Evolutionary conservation across 2,113 vertebrate species (phyloP).

Genomic region (Recurvirostra avosetta): DNA sequence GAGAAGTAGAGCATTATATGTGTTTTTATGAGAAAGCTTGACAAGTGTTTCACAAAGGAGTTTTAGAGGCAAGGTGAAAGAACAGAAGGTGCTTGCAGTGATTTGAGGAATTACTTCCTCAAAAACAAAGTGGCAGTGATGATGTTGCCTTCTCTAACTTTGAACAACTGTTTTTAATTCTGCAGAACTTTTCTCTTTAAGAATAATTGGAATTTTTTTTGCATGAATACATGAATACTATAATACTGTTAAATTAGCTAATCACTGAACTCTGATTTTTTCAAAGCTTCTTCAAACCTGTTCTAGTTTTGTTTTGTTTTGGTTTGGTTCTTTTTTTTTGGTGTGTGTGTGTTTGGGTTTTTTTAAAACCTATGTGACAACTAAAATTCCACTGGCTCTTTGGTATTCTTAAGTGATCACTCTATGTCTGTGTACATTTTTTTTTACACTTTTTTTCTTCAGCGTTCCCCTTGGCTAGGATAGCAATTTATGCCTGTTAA

Average conservation of each 20-base stretch:
- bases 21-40: not conserved
- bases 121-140: not conserved
- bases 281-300: not conserved
- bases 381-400: not conserved
- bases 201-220: not conserved
- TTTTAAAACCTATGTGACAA: not conserved
- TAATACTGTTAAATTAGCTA: not conserved
- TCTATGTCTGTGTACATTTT: not conserved
- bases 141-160: not conserved
- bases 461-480: not conserved
- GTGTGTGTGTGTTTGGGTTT: no score
- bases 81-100: not conserved
- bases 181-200: not conserved
- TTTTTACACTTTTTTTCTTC: not conserved
- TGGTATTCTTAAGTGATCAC: not conserved
- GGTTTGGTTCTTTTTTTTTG: not conserved
- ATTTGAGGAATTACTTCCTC: not conserved
- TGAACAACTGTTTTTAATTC: not conserved
- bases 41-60: not conserved
- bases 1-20: not conserved
- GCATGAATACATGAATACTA: not conserved
- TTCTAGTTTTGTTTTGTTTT: not conserved
- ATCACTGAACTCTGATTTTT: not conserved
- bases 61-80: not conserved
- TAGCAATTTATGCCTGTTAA: not conserved